Percentiles rank a stretch among this genome's conserved stretches.
Conservation (phyloP, 2,113 vertebrate species). For the Nanorana parkeri region DNA sequence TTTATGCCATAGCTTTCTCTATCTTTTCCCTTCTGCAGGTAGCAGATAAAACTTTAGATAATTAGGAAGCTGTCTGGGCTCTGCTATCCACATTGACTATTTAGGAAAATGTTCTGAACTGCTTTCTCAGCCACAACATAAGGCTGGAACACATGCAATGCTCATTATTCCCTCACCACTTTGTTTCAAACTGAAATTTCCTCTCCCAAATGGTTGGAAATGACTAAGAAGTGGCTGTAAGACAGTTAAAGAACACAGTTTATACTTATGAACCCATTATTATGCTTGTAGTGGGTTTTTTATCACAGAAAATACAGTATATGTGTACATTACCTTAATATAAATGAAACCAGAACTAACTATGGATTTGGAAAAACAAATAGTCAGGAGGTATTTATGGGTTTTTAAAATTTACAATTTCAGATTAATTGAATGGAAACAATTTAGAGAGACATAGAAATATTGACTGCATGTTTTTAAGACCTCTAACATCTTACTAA, state of each 20-base stretch:
- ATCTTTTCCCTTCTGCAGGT: background rate
- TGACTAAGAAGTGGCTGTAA: background rate
- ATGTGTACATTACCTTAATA: background rate
- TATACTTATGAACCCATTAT: background rate
- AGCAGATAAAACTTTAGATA: conserved; percentile 43
- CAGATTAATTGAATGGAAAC: too few species aligned
- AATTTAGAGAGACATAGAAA: too few species aligned
- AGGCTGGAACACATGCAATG: conserved; percentile 34
- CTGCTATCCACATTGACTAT: conserved; percentile 36
- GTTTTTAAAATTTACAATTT: too few species aligned
- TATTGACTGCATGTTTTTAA: too few species aligned
- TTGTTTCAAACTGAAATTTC: conserved; percentile 20
- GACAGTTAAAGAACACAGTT: background rate
- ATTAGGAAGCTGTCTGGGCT: conserved; percentile 48
- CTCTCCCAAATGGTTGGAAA: conserved; percentile 25
- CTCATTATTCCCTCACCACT: conserved; percentile 49
- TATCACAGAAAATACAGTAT: conserved; percentile 22
- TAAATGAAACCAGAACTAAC: background rate
- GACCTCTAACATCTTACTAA: too few species aligned
- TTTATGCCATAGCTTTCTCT: background rate
- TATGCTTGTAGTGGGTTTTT: background rate
- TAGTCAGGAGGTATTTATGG: too few species aligned
- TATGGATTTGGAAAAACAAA: background rate
- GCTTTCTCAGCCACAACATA: conserved; percentile 34
- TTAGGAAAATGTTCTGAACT: conserved; percentile 45